Percentiles rank a stretch among this genome's conserved stretches.
Evolutionary conservation across 2,797 vertebrate genomes (phyloP).

Genomic region (Manis pentadactyla): DNA sequence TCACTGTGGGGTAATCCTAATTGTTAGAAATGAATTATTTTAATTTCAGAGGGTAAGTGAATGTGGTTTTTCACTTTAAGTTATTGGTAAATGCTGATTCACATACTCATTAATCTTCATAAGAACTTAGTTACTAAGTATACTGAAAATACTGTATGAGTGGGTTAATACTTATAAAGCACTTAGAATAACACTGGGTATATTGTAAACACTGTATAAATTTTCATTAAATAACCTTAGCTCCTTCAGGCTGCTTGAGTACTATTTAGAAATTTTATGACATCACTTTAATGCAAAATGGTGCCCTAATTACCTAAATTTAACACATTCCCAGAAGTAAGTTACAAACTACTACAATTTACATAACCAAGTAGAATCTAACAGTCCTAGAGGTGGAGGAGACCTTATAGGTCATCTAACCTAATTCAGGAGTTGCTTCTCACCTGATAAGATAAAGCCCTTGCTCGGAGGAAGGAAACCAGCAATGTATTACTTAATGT

Average conservation of each 20-base stretch:
- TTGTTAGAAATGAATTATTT: conserved; percentile 52
- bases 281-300: conserved; percentile 48
- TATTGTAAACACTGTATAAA: conserved; percentile 22
- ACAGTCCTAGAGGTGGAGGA: conserved; percentile 14
- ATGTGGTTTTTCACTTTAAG: conserved; percentile 31
- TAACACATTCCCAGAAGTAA: conserved; percentile 36
- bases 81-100: conserved; percentile 18
- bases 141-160: background rate
- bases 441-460: background rate
- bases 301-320: conserved; percentile 41
- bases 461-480: background rate
- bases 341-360: conserved; percentile 59
- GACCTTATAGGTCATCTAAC: conserved; percentile 20
- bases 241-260: conserved; percentile 1
- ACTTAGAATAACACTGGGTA: background rate
- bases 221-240: conserved; percentile 54
- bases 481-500: background rate
- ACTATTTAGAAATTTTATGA: conserved; percentile 66
- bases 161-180: conserved; percentile 46
- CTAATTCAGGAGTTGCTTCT: conserved; percentile 29
- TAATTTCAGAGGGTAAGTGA: conserved; percentile 46
- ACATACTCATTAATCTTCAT: background rate
- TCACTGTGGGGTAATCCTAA: background rate
- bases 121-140: conserved; percentile 5
- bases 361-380: conserved; percentile 35